Base-by-base conservation (phyloP, 2,113 vertebrate genomes). In the Halichoeres trimaculatus region DNA sequence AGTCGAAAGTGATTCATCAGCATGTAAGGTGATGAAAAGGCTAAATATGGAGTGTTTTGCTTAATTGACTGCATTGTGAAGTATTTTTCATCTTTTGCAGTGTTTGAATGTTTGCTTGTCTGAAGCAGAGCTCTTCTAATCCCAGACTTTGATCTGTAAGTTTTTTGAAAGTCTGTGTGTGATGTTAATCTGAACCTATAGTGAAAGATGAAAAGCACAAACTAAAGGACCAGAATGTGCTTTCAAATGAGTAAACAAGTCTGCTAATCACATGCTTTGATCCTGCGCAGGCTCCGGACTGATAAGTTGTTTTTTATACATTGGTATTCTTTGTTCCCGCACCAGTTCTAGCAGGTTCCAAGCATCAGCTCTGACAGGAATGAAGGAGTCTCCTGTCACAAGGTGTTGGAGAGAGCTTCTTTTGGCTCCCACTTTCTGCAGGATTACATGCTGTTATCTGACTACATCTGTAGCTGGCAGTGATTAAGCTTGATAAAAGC, bases 401-500 rank as follows among this genome's bases (percentile, higher is more conserved):
- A 59, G 34, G 43, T 70, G 47, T 20, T 48, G 52, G 56, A 58
- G 58, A 51, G 58, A 63, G 53, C 61, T 75, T 75, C 53, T 38
- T 63, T 53, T 55, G n/a, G 60, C 58, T 2, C 66, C 80, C 79
- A 77, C 73, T 81, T 10, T 76, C 74, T 66, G 26, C 36, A 48
- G 80, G 87, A 88, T 88, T 85, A 85, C 82, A 79, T 7, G 19
- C 57, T 6, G 20, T 74, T 84, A 90, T 91, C 87, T 70, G 73
- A 23, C 57, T 52, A 59, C 64, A 80, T 80, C 71, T 82, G 59
- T 43, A 64, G 47, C 57, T 35, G n/a, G 54, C 17, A 80, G 81
- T 63, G 84, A 87, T 87, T 89, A 83, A 60, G 26, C 70, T 59
- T n/a, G 73, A 85, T 73, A 71, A 80, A 83, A 78, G 74, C 80